phyloP scores from a whole-genome alignment of 2,113 vertebrate species.

The Cyphomyrus plagiostoma region DNA sequence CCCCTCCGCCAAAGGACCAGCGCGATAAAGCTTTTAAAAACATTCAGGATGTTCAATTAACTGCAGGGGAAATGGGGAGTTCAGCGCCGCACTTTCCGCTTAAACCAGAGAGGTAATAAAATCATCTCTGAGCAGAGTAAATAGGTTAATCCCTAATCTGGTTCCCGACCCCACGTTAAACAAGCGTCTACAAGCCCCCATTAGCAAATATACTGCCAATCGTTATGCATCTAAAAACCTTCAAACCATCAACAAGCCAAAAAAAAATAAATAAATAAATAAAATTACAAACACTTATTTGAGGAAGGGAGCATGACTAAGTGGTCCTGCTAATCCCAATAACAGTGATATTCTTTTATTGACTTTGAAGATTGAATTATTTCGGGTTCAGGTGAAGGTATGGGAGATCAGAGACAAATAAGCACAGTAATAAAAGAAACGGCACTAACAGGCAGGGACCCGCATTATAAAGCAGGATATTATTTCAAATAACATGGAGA shows the following conservation, averaged over 20 bases:
- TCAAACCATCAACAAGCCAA: constrained; percentile 70
- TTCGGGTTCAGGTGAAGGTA: constrained; percentile 51
- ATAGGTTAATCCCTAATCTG: constrained; percentile 63
- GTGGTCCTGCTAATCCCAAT: constrained; percentile 69
- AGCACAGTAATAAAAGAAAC: constrained; percentile 30
- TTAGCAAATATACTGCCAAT: constrained; percentile 64
- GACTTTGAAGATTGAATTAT: constrained; percentile 75
- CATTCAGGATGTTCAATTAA: constrained; percentile 10
- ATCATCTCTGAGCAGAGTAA: constrained; percentile 45
- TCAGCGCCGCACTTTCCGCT: background rate
- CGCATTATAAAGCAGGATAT: constrained; percentile 69
- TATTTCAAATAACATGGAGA: constrained; percentile 70
- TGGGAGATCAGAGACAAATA: constrained; percentile 34
- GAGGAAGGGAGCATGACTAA: constrained; percentile 56
- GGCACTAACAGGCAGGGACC: constrained; percentile 48
- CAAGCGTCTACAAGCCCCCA: constrained; percentile 69
- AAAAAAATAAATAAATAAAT: constrained; percentile 33
- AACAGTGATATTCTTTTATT: constrained; percentile 72
- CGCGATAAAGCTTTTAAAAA: background rate
- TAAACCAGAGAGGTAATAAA: background rate
- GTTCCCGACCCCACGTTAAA: constrained; percentile 72
- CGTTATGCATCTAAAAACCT: constrained; percentile 67
- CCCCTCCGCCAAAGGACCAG: background rate
- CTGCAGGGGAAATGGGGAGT: background rate
- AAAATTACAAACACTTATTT: background rate